Evolutionary conservation across 92 coral and sea anemone species (phyloP).

Genomic region (Porites lobata): DNA sequence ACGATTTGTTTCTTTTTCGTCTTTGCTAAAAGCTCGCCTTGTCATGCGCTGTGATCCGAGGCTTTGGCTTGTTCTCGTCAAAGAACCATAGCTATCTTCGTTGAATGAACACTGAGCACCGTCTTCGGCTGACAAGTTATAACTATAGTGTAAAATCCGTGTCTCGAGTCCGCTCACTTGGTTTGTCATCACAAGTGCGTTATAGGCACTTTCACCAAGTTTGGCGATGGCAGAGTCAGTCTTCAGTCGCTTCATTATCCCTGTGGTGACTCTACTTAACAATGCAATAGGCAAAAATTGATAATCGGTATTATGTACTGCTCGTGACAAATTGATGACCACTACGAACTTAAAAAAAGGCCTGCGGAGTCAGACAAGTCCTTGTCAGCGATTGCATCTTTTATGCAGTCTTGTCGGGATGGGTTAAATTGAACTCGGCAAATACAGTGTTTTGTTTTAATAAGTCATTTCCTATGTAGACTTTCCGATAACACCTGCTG

Average conservation of each 20-base stretch:
- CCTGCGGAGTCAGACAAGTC: not conserved
- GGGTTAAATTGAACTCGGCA: not conserved
- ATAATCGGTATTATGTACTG: no score
- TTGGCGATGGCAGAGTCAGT: conserved; percentile 12
- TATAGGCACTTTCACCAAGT: conserved; percentile 34
- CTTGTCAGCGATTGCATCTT: not conserved
- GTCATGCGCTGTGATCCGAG: conserved; percentile 13
- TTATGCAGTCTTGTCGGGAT: not conserved
- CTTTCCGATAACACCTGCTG: conserved; percentile 19
- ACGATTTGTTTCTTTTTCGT: conserved; percentile 19
- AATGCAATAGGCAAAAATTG: not conserved
- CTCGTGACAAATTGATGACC: not conserved
- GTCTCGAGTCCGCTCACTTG: conserved; percentile 47
- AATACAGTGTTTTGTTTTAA: conserved; percentile 1
- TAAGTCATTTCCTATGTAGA: not conserved
- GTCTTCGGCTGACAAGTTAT: conserved; percentile 51
- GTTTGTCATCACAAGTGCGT: conserved; percentile 5
- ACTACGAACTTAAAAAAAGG: no score
- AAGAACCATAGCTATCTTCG: not conserved
- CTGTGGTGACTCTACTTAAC: not conserved
- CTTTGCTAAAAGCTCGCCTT: conserved; percentile 19
- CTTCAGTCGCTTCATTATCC: not conserved
- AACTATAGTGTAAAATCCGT: conserved; percentile 76
- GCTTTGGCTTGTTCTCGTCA: not conserved
- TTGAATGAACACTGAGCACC: not conserved